phyloP scores from a whole-genome alignment of 2,797 vertebrate genomes.

The Coilia nasus region DNA sequence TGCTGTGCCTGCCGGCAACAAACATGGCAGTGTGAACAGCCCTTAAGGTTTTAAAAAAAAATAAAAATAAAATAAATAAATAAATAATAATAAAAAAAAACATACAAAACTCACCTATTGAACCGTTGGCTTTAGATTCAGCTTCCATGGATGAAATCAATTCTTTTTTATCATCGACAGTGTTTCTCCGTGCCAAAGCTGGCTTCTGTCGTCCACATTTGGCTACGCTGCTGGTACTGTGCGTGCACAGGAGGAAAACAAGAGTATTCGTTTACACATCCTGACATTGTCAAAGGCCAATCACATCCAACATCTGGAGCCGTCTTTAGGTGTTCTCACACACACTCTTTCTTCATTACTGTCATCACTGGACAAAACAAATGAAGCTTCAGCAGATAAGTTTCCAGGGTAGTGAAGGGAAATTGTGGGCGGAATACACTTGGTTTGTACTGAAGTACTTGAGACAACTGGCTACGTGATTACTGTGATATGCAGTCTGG shows the following conservation, averaged over 20 bases:
- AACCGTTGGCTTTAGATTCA: constrained; percentile 85
- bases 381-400: background rate
- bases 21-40: no score
- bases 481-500: background rate
- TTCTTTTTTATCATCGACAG: constrained; percentile 86
- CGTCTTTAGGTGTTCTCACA: background rate
- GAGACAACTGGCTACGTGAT: background rate
- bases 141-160: constrained; percentile 86
- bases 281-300: background rate
- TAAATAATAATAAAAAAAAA: no score
- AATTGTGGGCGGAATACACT: background rate
- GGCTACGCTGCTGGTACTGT: constrained; percentile 74
- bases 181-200: constrained; percentile 85
- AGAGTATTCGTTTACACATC: constrained; percentile 7
- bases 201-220: constrained; percentile 86
- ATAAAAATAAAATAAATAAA: no score
- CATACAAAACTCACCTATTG: constrained; percentile 79
- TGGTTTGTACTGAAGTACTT: background rate
- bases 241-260: constrained; percentile 24
- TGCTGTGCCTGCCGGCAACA: no score
- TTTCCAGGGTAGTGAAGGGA: background rate
- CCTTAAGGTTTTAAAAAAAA: no score
- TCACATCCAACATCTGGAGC: background rate
- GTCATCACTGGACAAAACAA: background rate
- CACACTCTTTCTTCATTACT: background rate